A percentile compares a stretch with the other conserved stretches of the same genome.
Conservation (phyloP, 2,888 invertebrate species). For the Megalurothrips usitatus region DNA sequence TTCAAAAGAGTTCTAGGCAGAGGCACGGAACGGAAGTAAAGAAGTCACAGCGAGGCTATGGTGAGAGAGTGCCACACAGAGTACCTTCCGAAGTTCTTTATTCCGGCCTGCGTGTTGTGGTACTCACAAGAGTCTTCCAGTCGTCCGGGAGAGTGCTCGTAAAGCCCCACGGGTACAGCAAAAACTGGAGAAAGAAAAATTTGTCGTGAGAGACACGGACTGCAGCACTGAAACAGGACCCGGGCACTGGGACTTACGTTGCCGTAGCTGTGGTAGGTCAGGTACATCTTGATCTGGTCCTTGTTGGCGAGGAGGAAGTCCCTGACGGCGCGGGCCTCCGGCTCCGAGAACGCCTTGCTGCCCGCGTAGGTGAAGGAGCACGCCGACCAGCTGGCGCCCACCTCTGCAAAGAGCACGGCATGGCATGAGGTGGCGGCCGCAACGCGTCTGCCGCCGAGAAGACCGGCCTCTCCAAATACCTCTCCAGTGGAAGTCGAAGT, state of each 20-base stretch:
- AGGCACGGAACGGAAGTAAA: too few relatives aligned
- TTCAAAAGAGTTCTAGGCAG: too few relatives aligned
- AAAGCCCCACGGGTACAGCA: slow-evolving; percentile 77
- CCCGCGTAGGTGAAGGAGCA: slow-evolving; percentile 81
- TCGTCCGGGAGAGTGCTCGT: slow-evolving; percentile 37
- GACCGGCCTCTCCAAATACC: slow-evolving; percentile 35
- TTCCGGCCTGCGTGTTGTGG: too few relatives aligned
- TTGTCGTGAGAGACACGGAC: background rate
- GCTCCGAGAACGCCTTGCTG: slow-evolving; percentile 75
- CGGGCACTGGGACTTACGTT: slow-evolving; percentile 46
- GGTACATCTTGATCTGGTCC: slow-evolving; percentile 48
- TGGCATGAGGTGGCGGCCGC: background rate
- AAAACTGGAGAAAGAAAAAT: slow-evolving; percentile 56
- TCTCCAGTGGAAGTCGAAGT: slow-evolving; percentile 68
- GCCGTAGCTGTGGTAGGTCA: slow-evolving; percentile 81
- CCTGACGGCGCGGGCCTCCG: slow-evolving; percentile 68
- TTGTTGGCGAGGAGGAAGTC: slow-evolving; percentile 47
- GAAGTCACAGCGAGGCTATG: too few relatives aligned
- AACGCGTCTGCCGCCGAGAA: slow-evolving; percentile 4
- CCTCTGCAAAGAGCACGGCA: slow-evolving; percentile 15
- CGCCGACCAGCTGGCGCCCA: slow-evolving; percentile 74
- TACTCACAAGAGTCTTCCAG: slow-evolving; percentile 39
- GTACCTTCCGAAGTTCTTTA: too few relatives aligned
- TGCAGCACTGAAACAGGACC: background rate
- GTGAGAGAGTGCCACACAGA: too few relatives aligned